These are phyloP conservation scores for Thumatha senex DNA, from an alignment of 2,888 invertebrate genomes.

Conservation along the genomic window DNA sequence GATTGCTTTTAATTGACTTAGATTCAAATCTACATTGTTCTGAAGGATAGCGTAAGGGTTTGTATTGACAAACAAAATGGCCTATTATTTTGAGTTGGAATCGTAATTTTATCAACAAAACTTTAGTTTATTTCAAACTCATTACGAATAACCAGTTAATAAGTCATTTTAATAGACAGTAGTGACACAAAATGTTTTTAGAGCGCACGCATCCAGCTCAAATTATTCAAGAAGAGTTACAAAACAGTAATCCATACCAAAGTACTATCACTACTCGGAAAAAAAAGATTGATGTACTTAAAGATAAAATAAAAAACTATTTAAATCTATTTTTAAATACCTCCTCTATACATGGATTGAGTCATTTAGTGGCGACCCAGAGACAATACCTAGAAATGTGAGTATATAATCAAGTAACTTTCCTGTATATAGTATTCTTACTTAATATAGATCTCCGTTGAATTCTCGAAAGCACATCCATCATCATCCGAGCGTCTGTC, in stretches of 20 bases:
- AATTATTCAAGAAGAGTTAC: slow-evolving; percentile 48
- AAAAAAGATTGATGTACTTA: slow-evolving; percentile 18
- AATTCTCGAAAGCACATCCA: too few species aligned
- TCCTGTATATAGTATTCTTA: too few species aligned
- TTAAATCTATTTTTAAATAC: slow-evolving; percentile 69
- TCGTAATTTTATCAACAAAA: background rate
- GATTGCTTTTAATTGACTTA: slow-evolving; percentile 20
- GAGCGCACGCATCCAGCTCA: slow-evolving; percentile 47
- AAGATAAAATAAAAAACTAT: slow-evolving; percentile 49
- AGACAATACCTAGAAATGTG: slow-evolving; percentile 77
- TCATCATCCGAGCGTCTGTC: too few species aligned
- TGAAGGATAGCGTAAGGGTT: background rate
- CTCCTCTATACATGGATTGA: slow-evolving; percentile 82
- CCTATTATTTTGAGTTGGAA: background rate
- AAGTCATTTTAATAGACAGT: background rate
- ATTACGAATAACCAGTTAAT: too few species aligned
- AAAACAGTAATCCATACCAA: background rate
- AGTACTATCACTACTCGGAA: slow-evolving; percentile 1
- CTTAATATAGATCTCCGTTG: too few species aligned
- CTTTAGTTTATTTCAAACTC: too few species aligned
- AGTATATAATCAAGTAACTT: too few species aligned
- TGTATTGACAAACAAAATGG: background rate
- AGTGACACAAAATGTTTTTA: slow-evolving; percentile 40
- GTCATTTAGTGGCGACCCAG: slow-evolving; percentile 70
- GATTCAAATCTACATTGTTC: slow-evolving; percentile 4